Percentiles rank a stretch among this genome's conserved stretches.
phyloP scores from a whole-genome alignment of 2,797 vertebrate species.

The Tiaroga cobitis region DNA sequence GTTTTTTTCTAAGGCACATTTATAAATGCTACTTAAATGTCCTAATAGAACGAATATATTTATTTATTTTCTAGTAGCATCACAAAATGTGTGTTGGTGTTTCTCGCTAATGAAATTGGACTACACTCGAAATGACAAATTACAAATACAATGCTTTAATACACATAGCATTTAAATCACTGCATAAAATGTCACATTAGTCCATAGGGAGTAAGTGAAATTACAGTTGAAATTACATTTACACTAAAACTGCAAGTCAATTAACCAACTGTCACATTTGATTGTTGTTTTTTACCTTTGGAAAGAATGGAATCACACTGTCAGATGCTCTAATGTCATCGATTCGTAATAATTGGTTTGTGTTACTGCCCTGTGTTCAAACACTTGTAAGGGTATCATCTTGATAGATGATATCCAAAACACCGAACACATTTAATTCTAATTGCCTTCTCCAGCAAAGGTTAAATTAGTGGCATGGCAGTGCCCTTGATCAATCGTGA shows the following conservation, averaged over 20 bases:
- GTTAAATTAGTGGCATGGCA: background rate
- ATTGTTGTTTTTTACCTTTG: background rate
- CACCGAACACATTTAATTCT: background rate
- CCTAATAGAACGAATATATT: background rate
- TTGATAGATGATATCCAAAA: background rate
- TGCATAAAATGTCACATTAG: background rate
- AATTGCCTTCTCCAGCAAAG: background rate
- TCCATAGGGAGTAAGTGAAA: background rate
- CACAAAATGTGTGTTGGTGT: background rate
- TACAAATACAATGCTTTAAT: background rate
- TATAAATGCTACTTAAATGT: no score
- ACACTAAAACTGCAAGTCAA: background rate
- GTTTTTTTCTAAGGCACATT: no score
- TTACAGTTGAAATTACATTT: background rate
- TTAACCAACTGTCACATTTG: background rate
- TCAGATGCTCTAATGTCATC: slow-evolving; percentile 1
- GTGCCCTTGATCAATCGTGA: background rate
- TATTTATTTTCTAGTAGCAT: background rate
- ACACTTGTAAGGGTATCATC: background rate
- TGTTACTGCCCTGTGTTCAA: background rate
- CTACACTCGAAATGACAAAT: background rate
- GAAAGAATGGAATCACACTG: background rate
- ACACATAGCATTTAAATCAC: background rate
- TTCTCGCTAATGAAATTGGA: background rate
- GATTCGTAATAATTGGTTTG: slow-evolving; percentile 10